Conservation (phyloP, 2,113 vertebrate genomes). For the Tautogolabrus adspersus region DNA sequence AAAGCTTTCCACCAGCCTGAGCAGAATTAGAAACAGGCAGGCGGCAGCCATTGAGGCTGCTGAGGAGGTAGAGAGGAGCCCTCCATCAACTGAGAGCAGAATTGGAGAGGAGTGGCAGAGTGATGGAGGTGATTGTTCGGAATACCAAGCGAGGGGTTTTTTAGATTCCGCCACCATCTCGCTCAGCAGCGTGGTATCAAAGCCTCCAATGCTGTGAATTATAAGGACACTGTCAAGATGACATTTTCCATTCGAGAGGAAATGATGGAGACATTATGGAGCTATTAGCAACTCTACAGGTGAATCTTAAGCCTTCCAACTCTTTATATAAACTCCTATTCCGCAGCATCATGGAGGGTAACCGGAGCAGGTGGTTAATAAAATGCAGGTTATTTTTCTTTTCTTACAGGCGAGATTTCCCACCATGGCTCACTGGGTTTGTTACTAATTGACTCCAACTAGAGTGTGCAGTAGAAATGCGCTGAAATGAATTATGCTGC, state of each 20-base stretch:
- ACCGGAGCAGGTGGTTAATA: background rate
- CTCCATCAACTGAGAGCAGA: slow-evolving; percentile 52
- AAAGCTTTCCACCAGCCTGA: slow-evolving; percentile 51
- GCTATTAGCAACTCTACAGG: slow-evolving; percentile 28
- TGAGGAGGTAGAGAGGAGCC: slow-evolving; percentile 42
- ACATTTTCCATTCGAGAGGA: slow-evolving; percentile 12
- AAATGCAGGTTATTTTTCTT: background rate
- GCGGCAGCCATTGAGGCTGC: slow-evolving; percentile 22
- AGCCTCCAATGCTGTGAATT: slow-evolving; percentile 10
- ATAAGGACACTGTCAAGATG: slow-evolving; percentile 25
- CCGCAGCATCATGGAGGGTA: background rate
- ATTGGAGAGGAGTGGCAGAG: slow-evolving; percentile 39
- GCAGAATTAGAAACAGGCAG: slow-evolving; percentile 67
- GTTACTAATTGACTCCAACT: slow-evolving; percentile 1
- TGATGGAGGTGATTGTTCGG: slow-evolving; percentile 46
- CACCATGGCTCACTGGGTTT: background rate
- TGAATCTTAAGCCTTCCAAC: slow-evolving; percentile 20
- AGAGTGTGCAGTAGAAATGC: no score
- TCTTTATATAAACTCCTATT: background rate
- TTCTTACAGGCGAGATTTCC: background rate
- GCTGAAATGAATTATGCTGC: no score
- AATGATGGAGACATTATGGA: slow-evolving; percentile 43
- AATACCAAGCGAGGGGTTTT: slow-evolving; percentile 53
- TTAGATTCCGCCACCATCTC: slow-evolving; percentile 41
- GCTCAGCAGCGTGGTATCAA: slow-evolving; percentile 2